Evolutionary conservation across 2,888 invertebrate species (phyloP), one percentile per base, ranked within the genome.

Genomic region (Hemistola chrysoprasaria): DNA sequence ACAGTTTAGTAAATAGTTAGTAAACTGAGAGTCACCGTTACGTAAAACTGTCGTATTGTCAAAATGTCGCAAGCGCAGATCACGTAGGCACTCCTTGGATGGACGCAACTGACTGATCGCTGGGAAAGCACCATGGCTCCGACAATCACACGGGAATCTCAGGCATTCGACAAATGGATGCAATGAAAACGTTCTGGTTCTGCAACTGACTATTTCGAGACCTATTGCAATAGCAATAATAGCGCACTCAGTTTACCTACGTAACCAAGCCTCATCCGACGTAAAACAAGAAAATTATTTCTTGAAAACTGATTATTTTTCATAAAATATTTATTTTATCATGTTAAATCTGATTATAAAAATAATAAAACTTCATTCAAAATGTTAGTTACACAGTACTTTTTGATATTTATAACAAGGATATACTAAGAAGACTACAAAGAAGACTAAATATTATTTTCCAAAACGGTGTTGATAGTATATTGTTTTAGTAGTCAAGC

Each of bases 41-140:
- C 71, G 78, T 74, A 78, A 81, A 69, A 22, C 33, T 26, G 39
- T 52, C 58, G 64, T 72, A 77, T 79, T 78, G 79, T 78, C 79
- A 71, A 80, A 81, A 76, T 82, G 82, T 80, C 79, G 82, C 78
- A 83, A 82, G 75, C 68, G 61, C 62, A 62, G 72, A 76, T 73
- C 78, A 74, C 73, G 74, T 71, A 69, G 67, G 52, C 61, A 51
- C 70, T 65, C 63, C 65, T 68, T 64, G 54, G 59, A 54, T 53
- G 56, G 49, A 62, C 62, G 70, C 65, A 70, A 71, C 67, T 62
- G 64, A 64, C 72, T 62, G 66, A 69, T 63, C 61, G 58, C 68
- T 71, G 68, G 64, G 68, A 73, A 68, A 76, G 65, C 69, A 65
- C 60, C 61, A 60, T 64, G 52, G 65, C 64, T 59, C 60, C 50